phyloP scores from a whole-genome alignment of 2,113 vertebrate genomes.

The Alosa alosa region DNA sequence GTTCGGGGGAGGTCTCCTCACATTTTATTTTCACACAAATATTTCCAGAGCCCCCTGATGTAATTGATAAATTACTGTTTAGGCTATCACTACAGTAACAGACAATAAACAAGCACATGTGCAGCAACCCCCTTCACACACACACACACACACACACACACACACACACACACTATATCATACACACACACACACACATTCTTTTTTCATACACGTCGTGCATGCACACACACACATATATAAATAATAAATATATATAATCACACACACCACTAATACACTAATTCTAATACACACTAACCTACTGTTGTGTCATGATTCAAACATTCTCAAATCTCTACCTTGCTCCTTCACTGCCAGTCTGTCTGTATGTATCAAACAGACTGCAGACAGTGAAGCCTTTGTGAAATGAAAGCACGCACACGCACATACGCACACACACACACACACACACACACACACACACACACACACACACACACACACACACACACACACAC shows the following conservation, averaged over 20 bases:
- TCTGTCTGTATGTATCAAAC: neutral
- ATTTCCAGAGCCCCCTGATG: neutral
- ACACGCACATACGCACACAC: neutral
- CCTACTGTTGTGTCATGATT: neutral
- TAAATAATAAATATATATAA: neutral
- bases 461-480: neutral
- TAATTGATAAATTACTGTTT: slow-evolving; percentile 7
- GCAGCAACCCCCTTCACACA: neutral
- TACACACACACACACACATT: neutral
- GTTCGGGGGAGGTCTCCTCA: neutral
- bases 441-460: neutral
- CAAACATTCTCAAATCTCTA: neutral
- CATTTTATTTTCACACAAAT: slow-evolving; percentile 16
- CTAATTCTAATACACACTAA: neutral
- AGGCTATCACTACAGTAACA: slow-evolving; percentile 6
- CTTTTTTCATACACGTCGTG: neutral
- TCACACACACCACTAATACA: neutral
- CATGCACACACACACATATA: neutral
- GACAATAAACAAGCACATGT: slow-evolving; percentile 16
- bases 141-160: neutral
- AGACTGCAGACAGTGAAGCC: neutral
- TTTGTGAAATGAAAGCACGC: neutral
- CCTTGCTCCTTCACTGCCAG: neutral
- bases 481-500: neutral
- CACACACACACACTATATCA: neutral